Evolutionary conservation across 2,113 vertebrate genomes (phyloP).

Genomic region (Aspiorhynchus laticeps): DNA sequence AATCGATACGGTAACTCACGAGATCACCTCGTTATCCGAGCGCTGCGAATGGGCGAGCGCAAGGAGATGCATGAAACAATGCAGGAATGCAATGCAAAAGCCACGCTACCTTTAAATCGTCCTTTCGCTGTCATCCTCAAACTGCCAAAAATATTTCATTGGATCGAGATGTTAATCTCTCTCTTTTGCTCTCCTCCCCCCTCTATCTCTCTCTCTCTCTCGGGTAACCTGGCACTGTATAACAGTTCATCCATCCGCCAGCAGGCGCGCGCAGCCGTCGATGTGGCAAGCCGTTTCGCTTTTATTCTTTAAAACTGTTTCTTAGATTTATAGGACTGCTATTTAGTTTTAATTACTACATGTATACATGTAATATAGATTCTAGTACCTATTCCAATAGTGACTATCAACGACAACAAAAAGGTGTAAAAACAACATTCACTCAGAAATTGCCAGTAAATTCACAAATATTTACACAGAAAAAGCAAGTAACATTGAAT

Average conservation of each 20-base stretch:
- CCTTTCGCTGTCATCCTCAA: conserved; percentile 84
- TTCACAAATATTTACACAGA: neutral
- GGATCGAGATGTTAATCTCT: conserved; percentile 74
- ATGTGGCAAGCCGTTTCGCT: conserved; percentile 44
- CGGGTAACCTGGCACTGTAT: conserved; percentile 54
- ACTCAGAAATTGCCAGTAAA: neutral
- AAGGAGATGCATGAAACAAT: neutral
- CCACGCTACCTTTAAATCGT: conserved; percentile 81
- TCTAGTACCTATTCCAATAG: neutral
- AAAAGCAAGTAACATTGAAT: neutral
- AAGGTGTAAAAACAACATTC: no score
- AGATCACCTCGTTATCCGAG: conserved; percentile 27
- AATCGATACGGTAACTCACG: conserved; percentile 39
- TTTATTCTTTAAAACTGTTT: neutral
- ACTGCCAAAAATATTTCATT: conserved; percentile 76
- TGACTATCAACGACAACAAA: neutral
- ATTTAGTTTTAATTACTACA: neutral
- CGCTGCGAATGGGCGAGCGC: neutral
- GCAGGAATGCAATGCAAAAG: conserved; percentile 22
- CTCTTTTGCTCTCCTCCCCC: conserved; percentile 50
- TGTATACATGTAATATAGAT: neutral
- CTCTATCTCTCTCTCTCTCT: conserved; percentile 49
- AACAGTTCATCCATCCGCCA: conserved; percentile 56
- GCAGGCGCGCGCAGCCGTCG: conserved; percentile 60
- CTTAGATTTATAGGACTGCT: neutral